Percentiles rank a stretch among this genome's conserved stretches.
phyloP scores from a whole-genome alignment of 2,113 vertebrate species.

The Dromaius novaehollandiae region DNA sequence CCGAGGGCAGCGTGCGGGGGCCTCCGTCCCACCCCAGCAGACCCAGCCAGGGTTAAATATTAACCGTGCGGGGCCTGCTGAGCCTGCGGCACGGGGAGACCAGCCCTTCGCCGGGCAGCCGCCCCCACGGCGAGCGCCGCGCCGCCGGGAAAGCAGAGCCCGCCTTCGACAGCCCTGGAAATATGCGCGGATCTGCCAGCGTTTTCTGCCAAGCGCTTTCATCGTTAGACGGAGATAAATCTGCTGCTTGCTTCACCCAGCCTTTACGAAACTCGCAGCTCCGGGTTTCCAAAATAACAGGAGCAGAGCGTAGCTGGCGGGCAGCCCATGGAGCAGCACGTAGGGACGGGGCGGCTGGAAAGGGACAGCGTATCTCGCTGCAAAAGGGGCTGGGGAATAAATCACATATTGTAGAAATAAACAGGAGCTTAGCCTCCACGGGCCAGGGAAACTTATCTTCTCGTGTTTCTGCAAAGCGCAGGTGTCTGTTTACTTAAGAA shows the following conservation, averaged over 20 bases:
- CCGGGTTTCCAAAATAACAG: constrained; percentile 34
- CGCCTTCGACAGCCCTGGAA: background rate
- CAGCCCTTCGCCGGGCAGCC: background rate
- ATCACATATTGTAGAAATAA: background rate
- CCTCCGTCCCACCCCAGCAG: background rate
- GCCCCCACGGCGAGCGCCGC: background rate
- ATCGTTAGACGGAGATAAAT: constrained; percentile 52
- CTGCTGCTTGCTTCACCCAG: constrained; percentile 58
- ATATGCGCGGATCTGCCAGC: constrained; percentile 23
- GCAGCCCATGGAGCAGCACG: constrained; percentile 13
- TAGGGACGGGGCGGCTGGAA: background rate
- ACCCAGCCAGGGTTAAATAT: background rate
- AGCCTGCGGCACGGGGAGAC: background rate
- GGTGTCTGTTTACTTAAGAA: constrained; percentile 26
- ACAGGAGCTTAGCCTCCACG: background rate
- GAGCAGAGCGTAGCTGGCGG: constrained; percentile 2
- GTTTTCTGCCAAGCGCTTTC: constrained; percentile 52
- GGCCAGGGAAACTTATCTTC: background rate
- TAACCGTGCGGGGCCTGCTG: background rate
- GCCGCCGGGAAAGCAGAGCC: background rate
- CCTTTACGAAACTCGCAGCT: constrained; percentile 26
- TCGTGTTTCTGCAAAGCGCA: constrained; percentile 3
- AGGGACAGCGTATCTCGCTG: background rate
- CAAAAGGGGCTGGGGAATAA: background rate
- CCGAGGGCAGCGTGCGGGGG: rapidly evolving